Percentiles rank a stretch among this genome's conserved stretches.
These are phyloP conservation scores for Spicauda simplicius DNA, from an alignment of 2,888 invertebrate genomes.

Conservation along the genomic window DNA sequence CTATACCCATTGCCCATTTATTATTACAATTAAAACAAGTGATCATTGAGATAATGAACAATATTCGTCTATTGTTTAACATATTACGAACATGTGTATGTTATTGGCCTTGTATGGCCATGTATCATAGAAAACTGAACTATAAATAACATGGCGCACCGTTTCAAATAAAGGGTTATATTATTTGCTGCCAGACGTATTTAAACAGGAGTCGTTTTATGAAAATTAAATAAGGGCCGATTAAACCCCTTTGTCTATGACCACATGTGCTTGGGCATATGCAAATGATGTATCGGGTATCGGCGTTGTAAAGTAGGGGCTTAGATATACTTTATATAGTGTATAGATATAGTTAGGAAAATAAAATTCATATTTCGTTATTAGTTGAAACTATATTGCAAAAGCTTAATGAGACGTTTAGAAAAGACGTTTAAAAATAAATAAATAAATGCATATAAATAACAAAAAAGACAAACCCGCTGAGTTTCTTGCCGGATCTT, in stretches of 20 bases:
- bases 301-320: conserved; percentile 61
- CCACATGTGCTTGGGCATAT: conserved; percentile 80
- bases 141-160: conserved; percentile 61
- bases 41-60: background rate
- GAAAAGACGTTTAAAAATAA: no score
- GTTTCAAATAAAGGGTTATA: conserved; percentile 71
- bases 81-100: conserved; percentile 3
- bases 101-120: conserved; percentile 17
- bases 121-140: conserved; percentile 38
- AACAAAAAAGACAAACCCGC: no score
- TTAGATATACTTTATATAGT: conserved; percentile 52
- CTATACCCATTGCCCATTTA: no score
- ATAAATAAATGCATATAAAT: no score
- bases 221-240: conserved; percentile 81
- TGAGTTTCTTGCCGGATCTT: no score
- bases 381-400: no score
- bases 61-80: conserved; percentile 16
- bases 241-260: conserved; percentile 77
- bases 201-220: conserved; percentile 79
- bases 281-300: conserved; percentile 80
- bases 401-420: no score
- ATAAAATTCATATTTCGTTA: no score
- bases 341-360: background rate
- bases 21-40: no score
- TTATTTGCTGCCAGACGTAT: conserved; percentile 76